Base-by-base conservation (phyloP, 2,113 vertebrate species). In the Numida meleagris region DNA sequence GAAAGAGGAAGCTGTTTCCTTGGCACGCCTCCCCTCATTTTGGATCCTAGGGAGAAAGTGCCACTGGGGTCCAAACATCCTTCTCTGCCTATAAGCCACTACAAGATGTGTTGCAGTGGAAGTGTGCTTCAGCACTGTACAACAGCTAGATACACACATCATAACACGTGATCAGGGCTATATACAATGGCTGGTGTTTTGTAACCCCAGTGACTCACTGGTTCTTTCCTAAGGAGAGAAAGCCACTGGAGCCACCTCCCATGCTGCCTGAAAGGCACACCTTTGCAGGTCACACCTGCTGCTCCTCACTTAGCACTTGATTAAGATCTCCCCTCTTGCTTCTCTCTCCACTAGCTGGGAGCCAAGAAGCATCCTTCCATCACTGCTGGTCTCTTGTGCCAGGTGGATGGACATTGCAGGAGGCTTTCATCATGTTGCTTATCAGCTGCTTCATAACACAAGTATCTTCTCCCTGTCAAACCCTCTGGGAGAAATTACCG, bases 251-350 rank as follows among this genome's bases (percentile, higher is more conserved):
- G 62, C 81, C 88, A 93, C 82, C 86, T 90, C 76, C 83, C 15
- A 23, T 73, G 94, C 93, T 95, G 61, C 55, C 53, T 75, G 76
- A 89, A 95, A 91, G 71, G 38, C 55, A 86, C 67, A 85, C 57
- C 80, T 94, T 88, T 63, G 45, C 68, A 89, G 88, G 88, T 91
- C 62, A 94, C 94, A 97, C 96, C 96, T 97, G 96, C 55, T 92
- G 45, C 65, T 95, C 88, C 79, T 97, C 73, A 73, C 76, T 94
- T 89, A 95, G 62, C 82, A 65, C 59, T 75, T 2, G 43, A 97
- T 98, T 98, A 97, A 90, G 74, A 96, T 95, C 96, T 97, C 86
- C 71, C 67, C 88, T 96, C 88, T 95, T 96, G 61, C 91, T 97
- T 78, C 90, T 97, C 71, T 95, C 74, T 91, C 91, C 15, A 10